These are phyloP conservation scores for Nyctibius bracteatus DNA, from an alignment of 2,113 vertebrate genomes.

Conservation along the genomic window DNA sequence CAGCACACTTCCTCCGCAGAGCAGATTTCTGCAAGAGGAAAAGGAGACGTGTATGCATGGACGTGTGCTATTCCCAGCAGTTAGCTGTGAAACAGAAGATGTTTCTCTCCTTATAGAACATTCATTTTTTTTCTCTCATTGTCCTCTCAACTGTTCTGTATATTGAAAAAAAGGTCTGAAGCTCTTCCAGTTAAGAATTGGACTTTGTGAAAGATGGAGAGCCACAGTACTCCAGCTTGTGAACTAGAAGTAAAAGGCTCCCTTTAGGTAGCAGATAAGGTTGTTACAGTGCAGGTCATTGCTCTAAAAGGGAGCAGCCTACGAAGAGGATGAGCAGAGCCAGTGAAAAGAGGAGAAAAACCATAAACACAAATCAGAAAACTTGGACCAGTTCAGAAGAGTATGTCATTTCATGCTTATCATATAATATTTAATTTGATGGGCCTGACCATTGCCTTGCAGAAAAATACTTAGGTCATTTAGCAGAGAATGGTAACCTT, in stretches of 20 bases:
- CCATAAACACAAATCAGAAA: background rate
- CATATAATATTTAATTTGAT: background rate
- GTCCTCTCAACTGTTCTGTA: background rate
- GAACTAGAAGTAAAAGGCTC: background rate
- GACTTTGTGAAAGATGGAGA: background rate
- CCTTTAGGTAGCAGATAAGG: background rate
- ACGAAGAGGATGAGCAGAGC: accelerated
- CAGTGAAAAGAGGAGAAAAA: background rate
- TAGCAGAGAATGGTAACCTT: background rate
- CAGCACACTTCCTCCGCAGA: slow-evolving; percentile 92
- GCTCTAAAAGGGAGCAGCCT: background rate
- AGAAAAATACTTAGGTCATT: background rate
- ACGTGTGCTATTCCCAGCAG: background rate
- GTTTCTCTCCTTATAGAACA: background rate
- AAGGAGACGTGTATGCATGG: background rate
- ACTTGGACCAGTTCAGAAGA: accelerated
- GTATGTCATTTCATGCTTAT: background rate
- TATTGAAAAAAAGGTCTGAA: background rate
- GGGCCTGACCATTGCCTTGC: background rate
- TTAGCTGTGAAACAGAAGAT: background rate
- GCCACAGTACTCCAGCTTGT: background rate
- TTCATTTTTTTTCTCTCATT: too few relatives aligned
- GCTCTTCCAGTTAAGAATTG: background rate
- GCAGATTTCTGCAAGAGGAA: slow-evolving; percentile 88
- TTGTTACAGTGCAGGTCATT: background rate